Evolutionary conservation across 2,113 vertebrate genomes (phyloP), one percentile per base, ranked within the genome.

Genomic region (Ivindomyrus marchei): DNA sequence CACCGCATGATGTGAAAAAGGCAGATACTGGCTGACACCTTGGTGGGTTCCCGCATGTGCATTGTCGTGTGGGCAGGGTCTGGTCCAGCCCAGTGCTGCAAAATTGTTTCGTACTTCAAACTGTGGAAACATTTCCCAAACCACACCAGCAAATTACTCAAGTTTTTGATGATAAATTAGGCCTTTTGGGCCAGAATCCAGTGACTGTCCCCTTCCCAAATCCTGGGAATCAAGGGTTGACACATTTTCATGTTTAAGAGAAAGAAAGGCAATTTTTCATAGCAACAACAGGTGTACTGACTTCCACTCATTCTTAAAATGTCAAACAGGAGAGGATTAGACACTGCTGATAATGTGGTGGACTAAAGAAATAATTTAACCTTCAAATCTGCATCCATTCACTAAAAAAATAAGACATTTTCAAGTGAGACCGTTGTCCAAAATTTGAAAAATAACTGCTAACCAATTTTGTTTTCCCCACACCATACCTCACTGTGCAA

Each of bases 391-490:
- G 74, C 6, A 80, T 39, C 27, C 27, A 80, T 80, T 80, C 39
- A 19, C 74, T 80, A 80, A 36, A 80, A 80, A 80, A 80, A 80
- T 80, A 17, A 70, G 62, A 80, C 74, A 80, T 80, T 80, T 80
- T 6, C 74, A 80, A 80, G 74, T 80, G 36, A 80, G 74, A 80
- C 74, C 1, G 19, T 70, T 70, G 39, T 83, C 39, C 39, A 19
- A 19, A 45, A 83, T 83, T 83, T 83, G 77, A 83, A 83, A 83
- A 47, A 85, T 85, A 85, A 85, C 17, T 47, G 9, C 17, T 85
- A 47, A 85, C 45, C 8, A 3, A 85, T 9, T 80, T 80, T 80
- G 13, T 42, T 8, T 8, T 0, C 3, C 17, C 17, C 83, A 47
- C 83, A 24, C 3, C 45, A 24, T 85, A 85, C 83, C 19, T 24